Evolutionary conservation across 1,140 invertebrate genomes (phyloP).

Genomic region (Dendroctonus ponderosae): DNA sequence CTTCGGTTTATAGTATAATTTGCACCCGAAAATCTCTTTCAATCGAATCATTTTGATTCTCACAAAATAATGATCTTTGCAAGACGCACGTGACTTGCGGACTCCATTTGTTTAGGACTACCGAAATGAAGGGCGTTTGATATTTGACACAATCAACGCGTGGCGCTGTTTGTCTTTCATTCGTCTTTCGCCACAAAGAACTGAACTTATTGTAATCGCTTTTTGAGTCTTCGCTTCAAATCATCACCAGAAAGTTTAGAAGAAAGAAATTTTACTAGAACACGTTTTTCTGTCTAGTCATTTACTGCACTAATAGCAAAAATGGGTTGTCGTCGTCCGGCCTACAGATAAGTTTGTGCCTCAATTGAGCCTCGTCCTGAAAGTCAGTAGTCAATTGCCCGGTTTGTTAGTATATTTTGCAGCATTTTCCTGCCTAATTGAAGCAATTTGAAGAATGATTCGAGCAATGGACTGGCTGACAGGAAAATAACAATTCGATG

Average conservation of each 20-base stretch:
- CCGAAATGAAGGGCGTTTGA: conserved; percentile 30
- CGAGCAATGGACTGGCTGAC: conserved; percentile 24
- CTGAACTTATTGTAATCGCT: conserved; percentile 31
- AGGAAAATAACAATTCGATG: conserved; percentile 29
- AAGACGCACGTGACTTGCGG: conserved; percentile 21
- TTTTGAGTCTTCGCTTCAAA: too few relatives aligned
- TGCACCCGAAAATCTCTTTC: conserved; percentile 29
- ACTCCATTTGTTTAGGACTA: conserved; percentile 33
- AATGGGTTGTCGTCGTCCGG: too few relatives aligned
- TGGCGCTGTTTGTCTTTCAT: conserved; percentile 42
- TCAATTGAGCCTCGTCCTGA: too few relatives aligned
- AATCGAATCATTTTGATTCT: conserved; percentile 32
- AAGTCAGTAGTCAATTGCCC: too few relatives aligned
- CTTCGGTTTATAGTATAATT: conserved; percentile 27
- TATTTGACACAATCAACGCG: conserved; percentile 38
- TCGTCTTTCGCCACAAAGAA: conserved; percentile 38
- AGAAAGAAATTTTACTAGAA: too few relatives aligned
- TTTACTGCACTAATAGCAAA: too few relatives aligned
- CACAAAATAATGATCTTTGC: conserved; percentile 26
- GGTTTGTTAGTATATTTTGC: too few relatives aligned
- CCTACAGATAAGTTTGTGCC: too few relatives aligned
- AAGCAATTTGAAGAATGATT: conserved; percentile 6
- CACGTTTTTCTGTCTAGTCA: too few relatives aligned
- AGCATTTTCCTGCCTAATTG: background rate
- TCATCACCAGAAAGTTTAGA: too few relatives aligned